Evolutionary conservation across 1,140 invertebrate genomes (phyloP), one percentile per base, ranked within the genome.

Genomic region (Brachionus rubens): DNA sequence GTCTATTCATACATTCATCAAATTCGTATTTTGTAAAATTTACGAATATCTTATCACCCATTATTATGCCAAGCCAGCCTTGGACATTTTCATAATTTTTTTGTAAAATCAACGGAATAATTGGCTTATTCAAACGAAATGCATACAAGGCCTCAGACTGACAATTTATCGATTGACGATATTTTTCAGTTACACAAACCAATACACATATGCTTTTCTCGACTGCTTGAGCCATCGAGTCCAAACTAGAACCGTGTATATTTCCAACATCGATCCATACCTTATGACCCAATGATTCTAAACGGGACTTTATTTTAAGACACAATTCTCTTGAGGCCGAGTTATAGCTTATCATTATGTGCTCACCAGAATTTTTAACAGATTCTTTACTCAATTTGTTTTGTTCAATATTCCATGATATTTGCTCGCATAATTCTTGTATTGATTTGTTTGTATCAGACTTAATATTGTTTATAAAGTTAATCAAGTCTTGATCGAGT

Each of bases 11-110:
- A 47, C 65, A 70, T 70, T 70, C 65, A 50, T 70, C 65, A 50
- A 33, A 70, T 12, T 70, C 40, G 19, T 70, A 70, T 12, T 70
- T 70, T n/a, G 47, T 70, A 70, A 70, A 70, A 72, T 83, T 81
- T 70, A 80, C 82, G 59, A 79, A 83, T 5, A 81, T 59, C 50
- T 82, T 83, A 4, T 79, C 72, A 1, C 82, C 82, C 16, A 82
- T 54, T 16, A 83, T 79, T 26, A 82, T 75, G 1, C 82, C 82
- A 7, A 83, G 78, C 82, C 82, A 83, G 12, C 82, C 82, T 76
- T 82, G 10, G 12, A 19, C 48, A 43, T 26, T 26, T 24, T 50
- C 36, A 33, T 70, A 70, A 33, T 33, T 30, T 26, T 47, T 3
- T 24, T 70, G 65, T 40, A 70, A 46, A 16, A 70, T 70, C 24